Conservation (phyloP, 2,113 vertebrate species). For the Ailurus styani region DNA sequence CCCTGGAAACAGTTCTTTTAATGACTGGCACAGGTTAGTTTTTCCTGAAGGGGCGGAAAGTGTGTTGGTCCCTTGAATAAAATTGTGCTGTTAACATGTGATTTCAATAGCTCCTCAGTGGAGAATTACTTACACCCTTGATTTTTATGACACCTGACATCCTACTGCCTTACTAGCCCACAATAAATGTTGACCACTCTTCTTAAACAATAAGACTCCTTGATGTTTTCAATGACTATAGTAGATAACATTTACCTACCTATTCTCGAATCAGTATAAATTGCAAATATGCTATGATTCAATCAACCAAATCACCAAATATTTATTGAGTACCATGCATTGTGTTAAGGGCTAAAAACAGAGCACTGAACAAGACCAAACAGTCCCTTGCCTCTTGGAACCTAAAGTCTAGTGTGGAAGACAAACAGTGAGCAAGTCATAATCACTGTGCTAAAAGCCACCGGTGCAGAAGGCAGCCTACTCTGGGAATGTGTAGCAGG, state of each 20-base stretch:
- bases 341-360: neutral
- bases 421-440: neutral
- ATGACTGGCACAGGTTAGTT: neutral
- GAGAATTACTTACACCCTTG: neutral
- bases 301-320: neutral
- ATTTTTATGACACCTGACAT: neutral
- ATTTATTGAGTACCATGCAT: neutral
- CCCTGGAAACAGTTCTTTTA: neutral
- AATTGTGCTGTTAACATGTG: neutral
- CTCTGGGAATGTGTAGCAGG: neutral
- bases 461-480: neutral
- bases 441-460: neutral
- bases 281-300: neutral
- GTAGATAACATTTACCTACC: neutral
- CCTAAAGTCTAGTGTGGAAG: neutral
- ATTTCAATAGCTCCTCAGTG: neutral
- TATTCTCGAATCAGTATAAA: neutral
- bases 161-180: neutral
- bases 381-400: neutral
- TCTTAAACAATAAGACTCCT: neutral
- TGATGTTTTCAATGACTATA: neutral
- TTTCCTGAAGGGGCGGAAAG: slow-evolving; percentile 19
- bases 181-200: neutral
- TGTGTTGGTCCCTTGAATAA: neutral
- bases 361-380: neutral